Percentiles rank a stretch among this genome's conserved stretches.
Evolutionary conservation across 2,113 vertebrate genomes (phyloP).

Genomic region (Anser brachyrhynchus): DNA sequence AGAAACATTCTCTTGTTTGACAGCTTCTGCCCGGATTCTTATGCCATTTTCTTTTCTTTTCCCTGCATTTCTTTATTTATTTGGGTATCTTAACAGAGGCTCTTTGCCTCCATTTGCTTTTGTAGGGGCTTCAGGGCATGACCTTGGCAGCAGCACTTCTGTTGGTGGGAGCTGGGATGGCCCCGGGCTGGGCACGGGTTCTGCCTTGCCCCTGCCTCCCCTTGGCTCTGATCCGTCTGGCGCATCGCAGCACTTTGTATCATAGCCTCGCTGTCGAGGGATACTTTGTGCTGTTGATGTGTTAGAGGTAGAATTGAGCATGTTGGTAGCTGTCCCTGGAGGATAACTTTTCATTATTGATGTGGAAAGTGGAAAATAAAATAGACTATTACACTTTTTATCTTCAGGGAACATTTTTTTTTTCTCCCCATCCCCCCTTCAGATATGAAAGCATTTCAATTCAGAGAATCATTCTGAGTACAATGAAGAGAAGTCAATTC

Average conservation of each 20-base stretch:
- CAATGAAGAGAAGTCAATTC: constrained; percentile 3
- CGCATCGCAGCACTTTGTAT: background rate
- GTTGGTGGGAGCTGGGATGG: background rate
- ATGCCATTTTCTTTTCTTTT: background rate
- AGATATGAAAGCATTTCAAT: constrained; percentile 23
- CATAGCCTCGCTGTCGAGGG: background rate
- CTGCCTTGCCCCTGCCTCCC: background rate
- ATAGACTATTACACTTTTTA: constrained; percentile 42
- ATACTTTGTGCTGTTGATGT: background rate
- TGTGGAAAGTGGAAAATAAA: constrained; percentile 68
- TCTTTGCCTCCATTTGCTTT: background rate
- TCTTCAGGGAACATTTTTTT: constrained; percentile 26
- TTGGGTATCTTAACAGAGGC: background rate
- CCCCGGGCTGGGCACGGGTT: background rate
- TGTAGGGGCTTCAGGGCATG: background rate
- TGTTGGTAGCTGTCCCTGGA: constrained; percentile 24
- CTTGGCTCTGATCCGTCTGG: background rate
- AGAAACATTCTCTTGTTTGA: background rate
- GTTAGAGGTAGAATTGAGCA: background rate
- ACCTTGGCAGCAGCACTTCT: background rate
- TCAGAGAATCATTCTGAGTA: background rate
- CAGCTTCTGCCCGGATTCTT: constrained; percentile 1
- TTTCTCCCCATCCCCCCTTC: background rate
- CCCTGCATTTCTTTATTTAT: background rate
- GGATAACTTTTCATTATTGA: constrained; percentile 58